A percentile compares a stretch with the other conserved stretches of the same genome.
Evolutionary conservation across 1,140 invertebrate species (phyloP).

Genomic region (Tribolium castaneum): DNA sequence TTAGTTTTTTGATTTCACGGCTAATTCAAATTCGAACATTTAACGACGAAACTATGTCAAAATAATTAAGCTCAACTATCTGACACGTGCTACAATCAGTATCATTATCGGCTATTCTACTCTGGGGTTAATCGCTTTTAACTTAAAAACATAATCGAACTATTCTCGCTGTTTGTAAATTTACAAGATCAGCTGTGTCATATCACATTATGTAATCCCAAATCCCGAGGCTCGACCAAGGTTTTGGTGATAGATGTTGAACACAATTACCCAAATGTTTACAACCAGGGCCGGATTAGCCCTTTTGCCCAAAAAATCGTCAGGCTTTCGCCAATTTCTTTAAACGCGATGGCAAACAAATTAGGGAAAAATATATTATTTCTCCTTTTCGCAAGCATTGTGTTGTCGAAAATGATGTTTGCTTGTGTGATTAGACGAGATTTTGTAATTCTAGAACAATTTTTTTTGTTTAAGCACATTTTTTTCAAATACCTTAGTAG

Average conservation of each 20-base stretch:
- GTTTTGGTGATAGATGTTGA: neutral
- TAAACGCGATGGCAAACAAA: too few relatives aligned
- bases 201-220: neutral
- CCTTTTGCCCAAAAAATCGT: too few relatives aligned
- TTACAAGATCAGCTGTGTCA: neutral
- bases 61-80: constrained; percentile 22
- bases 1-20: constrained; percentile 28
- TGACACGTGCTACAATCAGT: constrained; percentile 20
- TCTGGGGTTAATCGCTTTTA: constrained; percentile 8
- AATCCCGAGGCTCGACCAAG: neutral
- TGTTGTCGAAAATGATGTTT: too few relatives aligned
- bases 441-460: too few relatives aligned
- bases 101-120: constrained; percentile 1
- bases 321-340: neutral
- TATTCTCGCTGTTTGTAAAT: neutral
- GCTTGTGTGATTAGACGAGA: too few relatives aligned
- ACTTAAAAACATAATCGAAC: neutral
- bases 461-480: too few relatives aligned
- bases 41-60: neutral
- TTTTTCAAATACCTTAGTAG: neutral
- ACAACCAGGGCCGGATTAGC: neutral
- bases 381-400: too few relatives aligned
- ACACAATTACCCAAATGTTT: neutral
- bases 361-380: too few relatives aligned
- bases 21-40: neutral